phyloP scores from a whole-genome alignment of 37 sponge, comb jelly and placozoan species.

The Lycopodina hypogea region DNA sequence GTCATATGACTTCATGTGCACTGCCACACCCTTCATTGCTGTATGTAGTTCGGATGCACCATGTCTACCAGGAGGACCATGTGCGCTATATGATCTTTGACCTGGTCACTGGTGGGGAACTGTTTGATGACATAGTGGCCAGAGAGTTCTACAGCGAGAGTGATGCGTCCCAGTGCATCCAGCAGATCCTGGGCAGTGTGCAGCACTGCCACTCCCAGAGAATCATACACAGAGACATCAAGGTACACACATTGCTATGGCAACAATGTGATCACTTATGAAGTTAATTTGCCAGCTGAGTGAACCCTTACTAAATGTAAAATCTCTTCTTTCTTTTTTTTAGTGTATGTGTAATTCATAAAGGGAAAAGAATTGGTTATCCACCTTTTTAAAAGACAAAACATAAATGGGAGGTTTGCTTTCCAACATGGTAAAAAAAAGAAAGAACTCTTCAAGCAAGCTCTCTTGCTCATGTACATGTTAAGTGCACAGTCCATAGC shows the following conservation, averaged over 20 bases:
- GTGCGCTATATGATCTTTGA: slow-evolving; percentile 84
- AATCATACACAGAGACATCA: slow-evolving; percentile 91
- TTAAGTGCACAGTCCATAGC: no score
- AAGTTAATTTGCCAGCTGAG: no score
- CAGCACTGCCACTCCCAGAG: slow-evolving; percentile 75
- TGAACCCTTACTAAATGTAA: not conserved
- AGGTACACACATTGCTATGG: slow-evolving; percentile 57
- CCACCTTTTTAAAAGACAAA: no score
- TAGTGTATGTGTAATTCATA: no score
- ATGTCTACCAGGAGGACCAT: slow-evolving; percentile 61
- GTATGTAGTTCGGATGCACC: slow-evolving; percentile 68
- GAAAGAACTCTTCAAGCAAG: no score
- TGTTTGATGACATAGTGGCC: slow-evolving; percentile 95
- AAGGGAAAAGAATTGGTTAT: no score
- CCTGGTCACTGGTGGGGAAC: slow-evolving; percentile 92
- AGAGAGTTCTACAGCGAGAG: slow-evolving; percentile 93
- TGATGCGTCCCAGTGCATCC: slow-evolving; percentile 89
- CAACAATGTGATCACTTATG: no score
- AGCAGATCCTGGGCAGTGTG: slow-evolving; percentile 82
- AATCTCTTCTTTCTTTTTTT: not conserved
- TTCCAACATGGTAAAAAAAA: no score
- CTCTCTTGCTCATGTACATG: no score
- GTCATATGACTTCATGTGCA: no score
- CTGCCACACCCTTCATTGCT: not conserved
- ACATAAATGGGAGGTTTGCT: no score